These are phyloP conservation scores for Halcyon leucocephala DNA, from an alignment of 2,797 vertebrate species.

Conservation along the genomic window DNA sequence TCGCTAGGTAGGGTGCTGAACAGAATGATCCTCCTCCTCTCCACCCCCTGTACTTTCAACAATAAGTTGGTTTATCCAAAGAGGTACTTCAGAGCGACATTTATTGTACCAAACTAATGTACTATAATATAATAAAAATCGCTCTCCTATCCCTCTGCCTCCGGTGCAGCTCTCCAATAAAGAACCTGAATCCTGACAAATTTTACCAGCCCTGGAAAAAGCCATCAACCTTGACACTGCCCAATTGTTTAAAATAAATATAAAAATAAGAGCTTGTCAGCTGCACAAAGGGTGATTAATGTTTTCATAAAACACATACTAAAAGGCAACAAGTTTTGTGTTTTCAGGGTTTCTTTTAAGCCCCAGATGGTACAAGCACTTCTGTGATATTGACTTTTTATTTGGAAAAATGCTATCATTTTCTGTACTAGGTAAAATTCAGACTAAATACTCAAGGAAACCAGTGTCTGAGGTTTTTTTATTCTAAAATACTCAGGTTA, in stretches of 20 bases:
- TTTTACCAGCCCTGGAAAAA: background rate
- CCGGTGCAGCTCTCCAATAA: background rate
- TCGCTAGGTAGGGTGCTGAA: background rate
- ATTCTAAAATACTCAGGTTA: background rate
- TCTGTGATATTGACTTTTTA: background rate
- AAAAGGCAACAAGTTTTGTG: background rate
- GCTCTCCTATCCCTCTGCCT: background rate
- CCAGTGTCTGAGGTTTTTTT: fast-evolving
- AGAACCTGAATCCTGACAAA: background rate
- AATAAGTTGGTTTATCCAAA: background rate
- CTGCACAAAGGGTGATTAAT: background rate
- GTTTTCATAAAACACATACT: background rate
- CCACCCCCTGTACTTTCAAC: background rate
- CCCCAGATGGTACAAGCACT: background rate
- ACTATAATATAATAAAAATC: background rate
- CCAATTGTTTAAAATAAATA: background rate
- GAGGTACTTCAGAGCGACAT: background rate
- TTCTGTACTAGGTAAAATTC: background rate
- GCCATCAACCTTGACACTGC: background rate
- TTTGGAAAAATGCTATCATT: background rate
- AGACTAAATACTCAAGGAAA: background rate
- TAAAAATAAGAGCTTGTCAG: background rate
- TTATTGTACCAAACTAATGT: background rate
- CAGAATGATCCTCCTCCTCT: background rate
- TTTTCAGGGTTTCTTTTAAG: background rate